Conservation (phyloP, 2,797 vertebrate species). For the Pachyuromys duprasi region DNA sequence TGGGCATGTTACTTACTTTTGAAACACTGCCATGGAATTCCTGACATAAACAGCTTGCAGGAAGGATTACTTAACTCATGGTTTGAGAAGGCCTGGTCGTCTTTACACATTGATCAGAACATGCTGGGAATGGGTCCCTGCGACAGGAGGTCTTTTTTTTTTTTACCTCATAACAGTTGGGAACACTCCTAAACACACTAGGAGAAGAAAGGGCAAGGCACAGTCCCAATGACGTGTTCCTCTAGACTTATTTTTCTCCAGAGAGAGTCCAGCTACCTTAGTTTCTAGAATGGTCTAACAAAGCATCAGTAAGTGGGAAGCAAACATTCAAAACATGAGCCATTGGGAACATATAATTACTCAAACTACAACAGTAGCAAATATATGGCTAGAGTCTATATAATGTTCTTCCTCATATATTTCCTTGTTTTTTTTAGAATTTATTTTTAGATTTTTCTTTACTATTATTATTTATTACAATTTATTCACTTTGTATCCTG, state of each 20-base stretch:
- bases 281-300: background rate
- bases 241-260: background rate
- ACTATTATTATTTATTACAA: background rate
- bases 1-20: background rate
- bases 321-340: background rate
- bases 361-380: background rate
- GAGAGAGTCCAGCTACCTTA: background rate
- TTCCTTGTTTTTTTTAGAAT: background rate
- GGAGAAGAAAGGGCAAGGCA: background rate
- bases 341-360: background rate
- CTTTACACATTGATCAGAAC: background rate
- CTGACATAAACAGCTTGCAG: background rate
- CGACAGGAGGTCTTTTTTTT: background rate
- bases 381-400: background rate
- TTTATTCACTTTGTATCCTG: no score
- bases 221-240: background rate
- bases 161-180: background rate
- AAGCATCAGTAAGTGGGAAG: background rate
- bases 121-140: background rate
- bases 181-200: background rate
- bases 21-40: background rate
- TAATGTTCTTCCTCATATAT: background rate
- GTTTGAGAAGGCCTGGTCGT: no score
- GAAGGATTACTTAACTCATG: background rate
- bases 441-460: background rate